Base-by-base conservation (phyloP, 2,888 invertebrate genomes). In the Rhabditoides inermis region DNA sequence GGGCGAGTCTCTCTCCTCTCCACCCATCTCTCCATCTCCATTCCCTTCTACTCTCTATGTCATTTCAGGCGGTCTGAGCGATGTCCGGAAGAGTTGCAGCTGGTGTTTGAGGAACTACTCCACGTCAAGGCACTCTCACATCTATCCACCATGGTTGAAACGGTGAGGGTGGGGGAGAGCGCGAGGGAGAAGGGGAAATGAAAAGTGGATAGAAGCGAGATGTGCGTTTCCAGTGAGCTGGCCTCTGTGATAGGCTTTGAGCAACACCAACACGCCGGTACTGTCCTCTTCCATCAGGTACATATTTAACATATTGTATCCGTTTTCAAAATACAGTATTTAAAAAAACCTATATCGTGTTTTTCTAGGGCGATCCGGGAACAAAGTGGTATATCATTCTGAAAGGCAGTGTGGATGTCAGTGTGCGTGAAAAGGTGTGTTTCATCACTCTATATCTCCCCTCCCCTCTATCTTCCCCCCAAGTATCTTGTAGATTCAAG, bases 321-420 rank as follows among this genome's bases (percentile, higher is more conserved):
- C n/a, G n/a, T 45, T 37, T 45, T 45, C 18, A 7, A 39, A 36
- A 45, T 12, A 39, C 7, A 45, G 7, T 37, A 18, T 12, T 45
- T 10, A 45, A 18, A 20, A 22, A 36, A 10, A 22, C 18, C 12
- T 22, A 37, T 85, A 85, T 86, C 56, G 62, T 75, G 1, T 76
- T 73, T 51, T 67, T 63, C 26, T 69, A 88, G 81, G 88, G 88
- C 44, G 87, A 88, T 77, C 86, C 86, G 77, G 88, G 87, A 45
- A 83, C 85, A 66, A 86, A 86, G 41, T 88, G 88, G 88, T 88
- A 87, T 78, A 86, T 88, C 61, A 84, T 88, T 63, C 82, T 88
- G 51, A 83, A 85, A 72, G 88, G 88, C 41, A 86, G 86, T 5
- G 88, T 88, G 41, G 86, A 87, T 77, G 88, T 88, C 53, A 85